These are phyloP conservation scores for Temnothorax curvispinosus DNA, from an alignment of 1,140 invertebrate species.

Conservation along the genomic window DNA sequence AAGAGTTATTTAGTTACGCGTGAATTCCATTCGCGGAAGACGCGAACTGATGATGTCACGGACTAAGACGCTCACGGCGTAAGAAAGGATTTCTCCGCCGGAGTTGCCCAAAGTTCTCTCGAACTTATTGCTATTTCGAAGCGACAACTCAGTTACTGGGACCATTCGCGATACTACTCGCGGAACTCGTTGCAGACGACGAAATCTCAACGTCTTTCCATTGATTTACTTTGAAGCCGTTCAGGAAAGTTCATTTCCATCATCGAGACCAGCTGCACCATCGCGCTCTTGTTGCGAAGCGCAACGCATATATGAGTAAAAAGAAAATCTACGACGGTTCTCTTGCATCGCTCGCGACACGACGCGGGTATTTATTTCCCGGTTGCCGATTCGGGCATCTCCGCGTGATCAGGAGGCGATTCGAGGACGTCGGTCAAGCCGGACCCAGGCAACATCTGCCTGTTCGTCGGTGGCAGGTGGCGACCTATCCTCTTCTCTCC, in stretches of 20 bases:
- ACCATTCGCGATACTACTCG: not conserved
- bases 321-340: not conserved
- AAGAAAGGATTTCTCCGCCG: not conserved
- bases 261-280: not conserved
- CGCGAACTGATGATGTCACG: not conserved
- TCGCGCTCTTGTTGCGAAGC: not conserved
- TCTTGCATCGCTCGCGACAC: not conserved
- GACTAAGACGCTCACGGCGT: not conserved
- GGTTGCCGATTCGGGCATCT: conserved; percentile 54
- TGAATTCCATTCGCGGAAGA: conserved; percentile 2
- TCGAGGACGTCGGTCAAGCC: conserved; percentile 76
- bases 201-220: not conserved
- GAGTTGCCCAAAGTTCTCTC: not conserved
- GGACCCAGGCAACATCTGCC: conserved; percentile 77
- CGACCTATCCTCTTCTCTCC: conserved; percentile 75
- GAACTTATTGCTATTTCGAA: conserved; percentile 12
- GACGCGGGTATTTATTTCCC: conserved; percentile 55
- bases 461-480: conserved; percentile 77
- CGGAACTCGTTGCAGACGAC: not conserved
- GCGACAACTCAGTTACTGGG: not conserved
- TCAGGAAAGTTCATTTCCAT: not conserved
- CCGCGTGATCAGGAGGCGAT: conserved; percentile 76
- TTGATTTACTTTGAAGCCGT: not conserved
- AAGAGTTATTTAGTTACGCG: conserved; percentile 28
- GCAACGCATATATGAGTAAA: not conserved